phyloP scores from a whole-genome alignment of 2,888 invertebrate species.

The Apamea monoglypha region DNA sequence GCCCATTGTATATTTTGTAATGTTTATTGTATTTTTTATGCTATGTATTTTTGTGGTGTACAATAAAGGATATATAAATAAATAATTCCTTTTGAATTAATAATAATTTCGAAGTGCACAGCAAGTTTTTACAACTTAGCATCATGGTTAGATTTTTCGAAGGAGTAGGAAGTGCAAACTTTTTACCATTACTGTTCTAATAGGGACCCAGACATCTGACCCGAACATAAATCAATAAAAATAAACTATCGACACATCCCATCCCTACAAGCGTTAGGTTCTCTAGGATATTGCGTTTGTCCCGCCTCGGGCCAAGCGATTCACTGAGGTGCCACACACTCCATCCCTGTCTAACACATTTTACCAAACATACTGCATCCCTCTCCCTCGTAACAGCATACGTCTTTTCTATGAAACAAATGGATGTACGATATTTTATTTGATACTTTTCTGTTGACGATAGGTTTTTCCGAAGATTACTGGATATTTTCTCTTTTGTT shows the following conservation, averaged over 20 bases:
- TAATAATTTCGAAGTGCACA: not conserved
- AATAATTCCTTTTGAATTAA: not conserved
- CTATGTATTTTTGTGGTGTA: no score
- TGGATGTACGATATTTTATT: conserved; percentile 73
- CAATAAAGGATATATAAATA: no score
- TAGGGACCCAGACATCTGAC: not conserved
- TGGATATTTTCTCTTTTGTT: conserved; percentile 37
- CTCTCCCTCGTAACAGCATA: conserved; percentile 59
- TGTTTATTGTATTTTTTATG: no score
- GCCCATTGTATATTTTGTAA: no score
- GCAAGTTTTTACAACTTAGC: not conserved
- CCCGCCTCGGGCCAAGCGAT: conserved; percentile 73
- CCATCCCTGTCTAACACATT: conserved; percentile 58
- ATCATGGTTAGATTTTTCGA: not conserved
- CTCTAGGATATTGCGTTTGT: conserved; percentile 78
- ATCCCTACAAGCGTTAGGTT: conserved; percentile 65
- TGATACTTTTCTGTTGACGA: conserved; percentile 68
- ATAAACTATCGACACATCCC: conserved; percentile 40
- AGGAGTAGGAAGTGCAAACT: not conserved
- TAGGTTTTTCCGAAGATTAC: conserved; percentile 43
- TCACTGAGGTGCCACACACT: conserved; percentile 65
- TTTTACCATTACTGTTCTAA: not conserved
- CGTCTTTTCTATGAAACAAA: conserved; percentile 71
- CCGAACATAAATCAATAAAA: not conserved
- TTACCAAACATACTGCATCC: conserved; percentile 54